phyloP scores from a whole-genome alignment of 1,140 invertebrate species.

The Papilio helenus region DNA sequence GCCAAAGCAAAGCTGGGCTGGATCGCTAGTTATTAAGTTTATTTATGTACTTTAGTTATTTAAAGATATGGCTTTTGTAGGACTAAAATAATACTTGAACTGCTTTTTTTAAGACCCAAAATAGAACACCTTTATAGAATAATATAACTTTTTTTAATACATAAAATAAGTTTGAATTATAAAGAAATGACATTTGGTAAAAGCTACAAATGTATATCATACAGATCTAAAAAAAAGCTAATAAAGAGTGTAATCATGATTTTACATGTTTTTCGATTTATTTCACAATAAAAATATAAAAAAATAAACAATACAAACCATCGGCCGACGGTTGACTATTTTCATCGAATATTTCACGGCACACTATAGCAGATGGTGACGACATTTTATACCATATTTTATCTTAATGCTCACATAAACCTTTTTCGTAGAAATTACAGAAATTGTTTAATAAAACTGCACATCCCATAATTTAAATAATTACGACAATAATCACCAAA shows the following conservation, averaged over 20 bases:
- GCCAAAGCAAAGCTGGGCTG: too few relatives aligned
- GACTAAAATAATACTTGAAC: not conserved
- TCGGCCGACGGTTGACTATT: conserved; percentile 90
- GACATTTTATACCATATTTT: conserved; percentile 65
- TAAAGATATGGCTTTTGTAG: too few relatives aligned
- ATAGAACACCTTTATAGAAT: too few relatives aligned
- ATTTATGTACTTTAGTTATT: too few relatives aligned
- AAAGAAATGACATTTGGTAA: not conserved
- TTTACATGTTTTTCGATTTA: conserved; percentile 32
- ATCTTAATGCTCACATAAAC: conserved; percentile 49
- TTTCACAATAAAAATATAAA: conserved; percentile 24
- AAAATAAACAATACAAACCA: conserved; percentile 83
- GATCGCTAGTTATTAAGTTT: too few relatives aligned
- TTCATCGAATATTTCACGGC: conserved; percentile 92
- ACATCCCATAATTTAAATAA: conserved; percentile 27
- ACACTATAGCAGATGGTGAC: conserved; percentile 86
- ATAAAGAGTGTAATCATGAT: conserved; percentile 24
- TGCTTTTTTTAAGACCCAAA: too few relatives aligned
- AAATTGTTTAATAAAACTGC: not conserved
- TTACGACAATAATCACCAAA: not conserved
- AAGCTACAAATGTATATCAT: not conserved
- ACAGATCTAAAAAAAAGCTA: conserved; percentile 20
- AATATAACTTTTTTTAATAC: not conserved
- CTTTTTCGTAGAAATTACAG: not conserved
- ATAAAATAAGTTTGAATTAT: not conserved